Percentiles rank a stretch among this genome's conserved stretches.
Conservation (phyloP, 2,113 vertebrate genomes). For the Stegastes partitus region DNA sequence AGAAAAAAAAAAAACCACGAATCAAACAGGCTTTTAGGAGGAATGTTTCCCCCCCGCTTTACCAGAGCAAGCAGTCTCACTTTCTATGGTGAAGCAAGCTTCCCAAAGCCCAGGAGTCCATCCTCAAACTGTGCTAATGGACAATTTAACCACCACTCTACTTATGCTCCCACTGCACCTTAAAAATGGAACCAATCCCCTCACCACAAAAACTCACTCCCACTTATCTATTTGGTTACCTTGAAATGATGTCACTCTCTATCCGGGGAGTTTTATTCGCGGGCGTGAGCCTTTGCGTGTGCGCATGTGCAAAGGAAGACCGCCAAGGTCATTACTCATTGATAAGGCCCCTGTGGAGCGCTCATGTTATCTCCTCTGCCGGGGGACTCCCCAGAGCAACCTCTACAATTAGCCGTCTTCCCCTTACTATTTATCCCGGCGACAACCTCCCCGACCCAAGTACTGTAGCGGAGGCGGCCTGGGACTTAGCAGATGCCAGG, state of each 20-base stretch:
- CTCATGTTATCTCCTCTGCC: slow-evolving; percentile 71
- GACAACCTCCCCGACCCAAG: slow-evolving; percentile 49
- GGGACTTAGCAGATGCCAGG: slow-evolving; percentile 36
- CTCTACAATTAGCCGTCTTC: slow-evolving; percentile 74
- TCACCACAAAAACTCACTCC: slow-evolving; percentile 23
- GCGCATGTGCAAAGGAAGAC: slow-evolving; percentile 33
- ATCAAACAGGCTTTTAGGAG: slow-evolving; percentile 49
- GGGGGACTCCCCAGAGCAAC: slow-evolving; percentile 66
- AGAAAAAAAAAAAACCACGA: not conserved
- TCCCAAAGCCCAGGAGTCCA: slow-evolving; percentile 60
- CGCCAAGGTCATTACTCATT: slow-evolving; percentile 77
- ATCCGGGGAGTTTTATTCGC: slow-evolving; percentile 15
- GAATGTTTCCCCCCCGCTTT: slow-evolving; percentile 40
- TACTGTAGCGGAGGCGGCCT: slow-evolving; percentile 18
- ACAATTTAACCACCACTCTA: slow-evolving; percentile 62
- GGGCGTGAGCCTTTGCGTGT: slow-evolving; percentile 22
- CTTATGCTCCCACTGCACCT: slow-evolving; percentile 42
- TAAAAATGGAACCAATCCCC: slow-evolving; percentile 50
- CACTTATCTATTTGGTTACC: slow-evolving; percentile 68
- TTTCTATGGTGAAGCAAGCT: slow-evolving; percentile 24
- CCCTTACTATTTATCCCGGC: slow-evolving; percentile 52
- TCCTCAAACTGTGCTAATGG: slow-evolving; percentile 69
- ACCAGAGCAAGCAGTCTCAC: slow-evolving; percentile 31
- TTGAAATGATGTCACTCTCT: slow-evolving; percentile 62
- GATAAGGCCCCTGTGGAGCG: slow-evolving; percentile 66